phyloP scores from a whole-genome alignment of 1,140 invertebrate genomes.

The Apis cerana region DNA sequence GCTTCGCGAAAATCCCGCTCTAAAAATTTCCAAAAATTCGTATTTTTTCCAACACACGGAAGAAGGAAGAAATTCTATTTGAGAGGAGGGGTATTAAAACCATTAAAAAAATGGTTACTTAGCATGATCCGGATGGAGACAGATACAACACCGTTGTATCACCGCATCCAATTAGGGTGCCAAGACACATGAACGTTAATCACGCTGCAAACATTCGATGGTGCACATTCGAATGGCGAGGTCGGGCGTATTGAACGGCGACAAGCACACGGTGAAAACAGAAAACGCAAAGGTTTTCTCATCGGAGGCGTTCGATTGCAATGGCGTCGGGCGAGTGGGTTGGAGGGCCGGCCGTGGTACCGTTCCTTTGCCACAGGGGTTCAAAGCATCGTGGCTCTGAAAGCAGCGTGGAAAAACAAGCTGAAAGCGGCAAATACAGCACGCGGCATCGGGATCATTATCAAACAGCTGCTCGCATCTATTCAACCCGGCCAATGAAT shows the following conservation, averaged over 20 bases:
- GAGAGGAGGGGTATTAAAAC: too few species aligned
- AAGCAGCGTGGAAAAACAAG: conserved; percentile 21
- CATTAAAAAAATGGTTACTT: too few species aligned
- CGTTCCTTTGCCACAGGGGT: not conserved
- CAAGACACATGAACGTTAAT: conserved; percentile 5
- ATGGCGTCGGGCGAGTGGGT: too few species aligned
- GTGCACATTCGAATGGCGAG: not conserved
- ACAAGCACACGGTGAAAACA: not conserved
- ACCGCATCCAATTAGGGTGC: too few species aligned
- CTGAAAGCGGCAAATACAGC: conserved; percentile 37
- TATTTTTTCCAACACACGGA: too few species aligned
- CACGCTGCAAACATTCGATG: conserved; percentile 10
- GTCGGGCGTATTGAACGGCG: not conserved
- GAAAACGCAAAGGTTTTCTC: conserved; percentile 6
- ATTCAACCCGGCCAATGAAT: conserved; percentile 24
- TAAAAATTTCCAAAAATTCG: too few species aligned
- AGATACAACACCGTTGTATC: too few species aligned
- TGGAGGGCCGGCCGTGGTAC: not conserved
- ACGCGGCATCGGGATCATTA: conserved; percentile 23
- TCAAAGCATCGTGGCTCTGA: conserved; percentile 24
- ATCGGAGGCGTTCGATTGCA: conserved; percentile 20
- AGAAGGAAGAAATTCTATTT: too few species aligned
- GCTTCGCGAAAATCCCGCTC: too few species aligned
- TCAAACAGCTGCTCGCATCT: conserved; percentile 36
- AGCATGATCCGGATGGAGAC: too few species aligned